Evolutionary conservation across 1,140 invertebrate genomes (phyloP).

Genomic region (Zelostemma sp.): DNA sequence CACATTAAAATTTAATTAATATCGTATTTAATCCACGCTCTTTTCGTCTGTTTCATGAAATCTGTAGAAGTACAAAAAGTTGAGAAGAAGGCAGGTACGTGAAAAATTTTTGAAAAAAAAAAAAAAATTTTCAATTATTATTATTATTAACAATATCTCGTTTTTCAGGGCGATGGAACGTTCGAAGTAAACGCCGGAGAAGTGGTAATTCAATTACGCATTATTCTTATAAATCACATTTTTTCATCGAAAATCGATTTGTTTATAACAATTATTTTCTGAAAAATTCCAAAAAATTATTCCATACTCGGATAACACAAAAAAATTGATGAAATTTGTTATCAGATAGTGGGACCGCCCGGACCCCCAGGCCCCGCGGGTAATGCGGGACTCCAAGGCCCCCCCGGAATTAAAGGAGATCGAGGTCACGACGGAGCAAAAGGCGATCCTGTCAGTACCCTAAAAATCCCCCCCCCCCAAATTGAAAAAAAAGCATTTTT

Average conservation of each 20-base stretch:
- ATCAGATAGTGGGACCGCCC: constrained; percentile 80
- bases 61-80: constrained; percentile 90
- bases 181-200: constrained; percentile 80
- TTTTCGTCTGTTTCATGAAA: constrained; percentile 54
- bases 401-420: constrained; percentile 91
- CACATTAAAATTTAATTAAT: neutral
- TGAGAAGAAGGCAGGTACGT: constrained; percentile 87
- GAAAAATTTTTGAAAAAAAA: constrained; percentile 50
- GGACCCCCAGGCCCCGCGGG: constrained; percentile 86
- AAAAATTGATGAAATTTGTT: constrained; percentile 15
- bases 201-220: constrained; percentile 70
- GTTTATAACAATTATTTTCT: neutral
- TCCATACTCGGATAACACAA: too few relatives aligned
- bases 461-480: too few relatives aligned
- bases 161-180: constrained; percentile 82
- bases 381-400: constrained; percentile 80
- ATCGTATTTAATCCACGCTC: constrained; percentile 46
- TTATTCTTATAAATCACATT: constrained; percentile 15
- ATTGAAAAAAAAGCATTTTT: too few relatives aligned
- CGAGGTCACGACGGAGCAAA: constrained; percentile 87
- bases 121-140: constrained; percentile 50
- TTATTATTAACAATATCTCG: constrained; percentile 38
- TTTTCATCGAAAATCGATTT: constrained; percentile 2
- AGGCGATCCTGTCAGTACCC: constrained; percentile 85
- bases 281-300: too few relatives aligned